These are phyloP conservation scores for Papilio aristodemus DNA, from an alignment of 1,140 invertebrate species.

Conservation along the genomic window DNA sequence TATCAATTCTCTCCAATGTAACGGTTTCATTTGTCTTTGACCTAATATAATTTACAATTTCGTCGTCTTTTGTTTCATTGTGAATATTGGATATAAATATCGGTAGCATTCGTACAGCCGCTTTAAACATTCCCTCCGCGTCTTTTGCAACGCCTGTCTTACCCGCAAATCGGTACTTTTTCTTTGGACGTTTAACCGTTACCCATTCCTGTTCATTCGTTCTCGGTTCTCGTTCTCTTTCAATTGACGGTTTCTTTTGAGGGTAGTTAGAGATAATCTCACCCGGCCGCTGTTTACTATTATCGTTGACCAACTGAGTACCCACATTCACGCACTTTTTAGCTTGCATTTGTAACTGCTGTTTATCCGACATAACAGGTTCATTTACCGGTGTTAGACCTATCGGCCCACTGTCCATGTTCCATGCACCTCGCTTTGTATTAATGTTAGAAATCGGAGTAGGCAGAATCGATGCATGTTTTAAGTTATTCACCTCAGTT, in stretches of 20 bases:
- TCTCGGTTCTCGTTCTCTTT: neutral
- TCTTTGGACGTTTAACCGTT: constrained; percentile 1
- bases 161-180: constrained; percentile 8
- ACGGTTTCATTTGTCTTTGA: constrained; percentile 25
- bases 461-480: too few relatives aligned
- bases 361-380: constrained; percentile 9
- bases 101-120: constrained; percentile 18
- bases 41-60: constrained; percentile 28
- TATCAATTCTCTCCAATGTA: constrained; percentile 31
- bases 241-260: too few relatives aligned
- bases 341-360: constrained; percentile 6
- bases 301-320: neutral
- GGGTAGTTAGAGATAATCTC: neutral
- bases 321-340: neutral
- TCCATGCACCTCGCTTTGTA: constrained; percentile 35
- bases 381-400: constrained; percentile 28
- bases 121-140: constrained; percentile 31
- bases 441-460: constrained; percentile 36
- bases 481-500: too few relatives aligned
- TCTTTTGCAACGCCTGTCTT: constrained; percentile 19
- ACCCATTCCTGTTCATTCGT: neutral
- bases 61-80: constrained; percentile 33
- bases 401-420: constrained; percentile 37
- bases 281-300: constrained; percentile 2
- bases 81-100: constrained; percentile 38